Evolutionary conservation across 37 sponge, comb jelly and placozoan genomes (phyloP).

Genomic region (Halichondria panicea): DNA sequence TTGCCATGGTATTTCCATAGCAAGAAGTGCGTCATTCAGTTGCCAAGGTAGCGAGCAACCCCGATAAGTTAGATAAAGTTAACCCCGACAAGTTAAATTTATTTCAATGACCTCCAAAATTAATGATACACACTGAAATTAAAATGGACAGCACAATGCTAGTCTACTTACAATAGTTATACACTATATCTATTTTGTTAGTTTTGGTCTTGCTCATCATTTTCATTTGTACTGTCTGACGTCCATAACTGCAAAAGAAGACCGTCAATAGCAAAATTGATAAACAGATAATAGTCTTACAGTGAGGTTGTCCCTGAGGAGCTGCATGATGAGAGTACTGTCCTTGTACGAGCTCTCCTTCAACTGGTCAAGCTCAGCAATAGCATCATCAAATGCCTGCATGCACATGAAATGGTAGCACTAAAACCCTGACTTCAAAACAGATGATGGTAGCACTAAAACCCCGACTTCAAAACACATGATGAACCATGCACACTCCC

Average conservation of each 20-base stretch:
- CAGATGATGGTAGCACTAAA: neutral
- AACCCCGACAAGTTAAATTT: neutral
- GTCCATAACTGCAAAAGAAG: constrained; percentile 40
- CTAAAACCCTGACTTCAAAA: too few relatives aligned
- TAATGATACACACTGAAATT: neutral
- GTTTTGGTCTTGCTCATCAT: constrained; percentile 12
- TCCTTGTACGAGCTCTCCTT: constrained; percentile 93
- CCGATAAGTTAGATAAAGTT: neutral
- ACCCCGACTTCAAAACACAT: too few relatives aligned
- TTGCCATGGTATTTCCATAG: too few relatives aligned
- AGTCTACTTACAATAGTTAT: neutral
- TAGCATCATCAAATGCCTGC: constrained; percentile 94
- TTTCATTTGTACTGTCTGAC: neutral
- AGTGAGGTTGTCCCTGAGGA: constrained; percentile 92
- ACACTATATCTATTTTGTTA: too few relatives aligned
- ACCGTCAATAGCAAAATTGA: neutral
- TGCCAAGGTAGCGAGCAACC: too few relatives aligned
- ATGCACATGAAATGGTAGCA: neutral
- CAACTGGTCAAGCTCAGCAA: constrained; percentile 80
- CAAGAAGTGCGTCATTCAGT: too few relatives aligned
- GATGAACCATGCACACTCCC: too few relatives aligned
- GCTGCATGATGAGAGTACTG: constrained; percentile 96
- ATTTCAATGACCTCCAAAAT: neutral
- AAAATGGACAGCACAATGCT: neutral
- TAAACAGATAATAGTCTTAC: constrained; percentile 36